Evolutionary conservation across 1,140 invertebrate species (phyloP).

Genomic region (Oppia nitens): DNA sequence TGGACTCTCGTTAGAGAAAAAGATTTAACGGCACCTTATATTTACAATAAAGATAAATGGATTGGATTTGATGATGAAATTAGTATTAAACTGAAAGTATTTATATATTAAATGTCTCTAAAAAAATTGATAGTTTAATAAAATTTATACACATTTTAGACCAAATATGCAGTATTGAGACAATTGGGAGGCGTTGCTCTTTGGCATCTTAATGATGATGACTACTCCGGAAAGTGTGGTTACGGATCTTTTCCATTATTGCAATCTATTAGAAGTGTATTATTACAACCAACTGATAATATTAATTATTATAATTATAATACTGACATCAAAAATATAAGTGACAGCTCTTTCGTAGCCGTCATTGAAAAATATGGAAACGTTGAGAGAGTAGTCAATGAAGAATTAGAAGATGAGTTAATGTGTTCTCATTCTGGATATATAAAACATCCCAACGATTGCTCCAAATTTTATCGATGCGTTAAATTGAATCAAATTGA

Average conservation of each 20-base stretch:
- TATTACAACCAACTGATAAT: neutral
- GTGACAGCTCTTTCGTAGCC: constrained; percentile 14
- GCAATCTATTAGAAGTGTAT: constrained; percentile 5
- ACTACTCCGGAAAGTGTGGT: constrained; percentile 23
- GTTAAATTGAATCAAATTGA: constrained; percentile 57
- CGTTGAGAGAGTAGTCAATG: constrained; percentile 46
- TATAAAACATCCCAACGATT: constrained; percentile 57
- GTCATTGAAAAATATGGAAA: constrained; percentile 17
- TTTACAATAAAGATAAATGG: constrained; percentile 15
- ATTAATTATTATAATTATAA: constrained; percentile 1
- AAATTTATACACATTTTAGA: constrained; percentile 26
- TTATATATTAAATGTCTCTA: neutral
- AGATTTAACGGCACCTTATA: constrained; percentile 16
- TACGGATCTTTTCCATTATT: constrained; percentile 21
- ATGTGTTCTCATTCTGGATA: constrained; percentile 61
- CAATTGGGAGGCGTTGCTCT: constrained; percentile 38
- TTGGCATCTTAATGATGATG: constrained; percentile 28
- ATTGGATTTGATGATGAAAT: constrained; percentile 20
- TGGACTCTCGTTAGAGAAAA: constrained; percentile 17
- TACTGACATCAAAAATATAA: neutral
- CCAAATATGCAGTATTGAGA: constrained; percentile 39
- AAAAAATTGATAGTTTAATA: neutral
- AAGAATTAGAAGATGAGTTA: constrained; percentile 32
- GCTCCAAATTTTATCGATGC: constrained; percentile 60
- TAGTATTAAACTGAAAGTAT: constrained; percentile 17